Evolutionary conservation across 37 sponge, comb jelly and placozoan genomes (phyloP), one percentile per base, ranked within the genome.

Genomic region (Crambe crambe): DNA sequence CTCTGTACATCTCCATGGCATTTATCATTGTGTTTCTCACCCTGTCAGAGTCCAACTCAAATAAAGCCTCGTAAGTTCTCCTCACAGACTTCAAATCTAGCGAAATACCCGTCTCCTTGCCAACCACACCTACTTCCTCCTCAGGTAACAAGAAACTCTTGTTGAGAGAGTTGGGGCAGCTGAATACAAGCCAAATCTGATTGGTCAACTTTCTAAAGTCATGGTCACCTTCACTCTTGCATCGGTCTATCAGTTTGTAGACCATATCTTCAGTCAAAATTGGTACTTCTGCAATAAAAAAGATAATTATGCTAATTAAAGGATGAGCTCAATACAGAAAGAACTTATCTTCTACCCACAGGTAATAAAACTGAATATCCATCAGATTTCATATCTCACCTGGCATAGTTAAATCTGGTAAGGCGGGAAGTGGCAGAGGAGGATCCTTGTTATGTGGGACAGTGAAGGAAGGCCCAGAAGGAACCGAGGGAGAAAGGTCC

Each of bases 11-110:
- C 2, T 78, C 72, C 56, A 94, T 87, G 12, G 89, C 91, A 68
- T 94, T 90, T 20, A 72, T 68, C 31, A 94, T 70, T 6, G 88
- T 76, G 27, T 87, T 87, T 25, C 47, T 73, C 30, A 94, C 57
- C 20, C 74, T 64, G 8, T 79, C 71, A 4, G 87, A 72, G 26
- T 85, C 80, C n/a, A 90, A 30, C 0, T 20, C 60, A 35, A 73
- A 70, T 35, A 94, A 23, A 3, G 31, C 34, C 2, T 27, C 31
- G 71, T 83, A 90, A 3, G 76, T 74, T 72, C 78, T 77, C 32
- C 78, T 71, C 35, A 85, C 78, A 35, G 89, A 66, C 32, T 47
- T 67, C 21, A 88, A 34, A 42, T 92, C 85, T 0, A 92, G 82
- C 0, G 56, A 4, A 37, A 91, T 87, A 10, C 74, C 27, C 34